phyloP scores from a whole-genome alignment of 2,888 invertebrate species.

The Amphiduros pacificus region DNA sequence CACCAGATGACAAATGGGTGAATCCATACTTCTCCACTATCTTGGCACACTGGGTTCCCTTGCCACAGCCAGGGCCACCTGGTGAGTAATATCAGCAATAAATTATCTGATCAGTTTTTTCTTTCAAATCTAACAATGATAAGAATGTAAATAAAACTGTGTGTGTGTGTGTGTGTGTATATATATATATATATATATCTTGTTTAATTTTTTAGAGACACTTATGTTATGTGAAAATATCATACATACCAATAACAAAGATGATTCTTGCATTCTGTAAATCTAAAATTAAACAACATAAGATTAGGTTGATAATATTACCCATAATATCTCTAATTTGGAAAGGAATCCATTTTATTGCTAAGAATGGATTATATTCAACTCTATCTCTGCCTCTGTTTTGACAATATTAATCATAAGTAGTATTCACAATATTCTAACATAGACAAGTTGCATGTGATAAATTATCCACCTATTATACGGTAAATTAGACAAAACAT shows the following conservation, averaged over 20 bases:
- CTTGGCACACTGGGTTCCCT: slow-evolving; percentile 92
- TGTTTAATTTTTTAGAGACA: neutral
- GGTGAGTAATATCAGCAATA: slow-evolving; percentile 11
- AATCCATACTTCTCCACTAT: slow-evolving; percentile 91
- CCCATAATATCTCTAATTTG: too few relatives aligned
- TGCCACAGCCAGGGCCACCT: slow-evolving; percentile 94
- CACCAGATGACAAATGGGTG: slow-evolving; percentile 84
- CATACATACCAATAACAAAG: slow-evolving; percentile 34
- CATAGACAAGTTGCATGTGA: too few relatives aligned
- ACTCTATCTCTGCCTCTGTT: too few relatives aligned
- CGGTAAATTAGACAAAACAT: neutral
- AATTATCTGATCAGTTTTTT: too few relatives aligned
- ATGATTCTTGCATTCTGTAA: slow-evolving; percentile 29
- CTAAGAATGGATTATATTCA: too few relatives aligned
- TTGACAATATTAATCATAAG: too few relatives aligned
- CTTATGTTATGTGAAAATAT: neutral
- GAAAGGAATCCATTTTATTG: too few relatives aligned
- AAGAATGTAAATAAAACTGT: neutral
- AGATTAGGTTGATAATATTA: too few relatives aligned
- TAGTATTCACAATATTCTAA: too few relatives aligned
- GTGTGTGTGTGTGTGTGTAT: neutral
- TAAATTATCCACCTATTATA: too few relatives aligned
- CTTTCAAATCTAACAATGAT: too few relatives aligned
- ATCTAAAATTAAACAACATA: slow-evolving; percentile 14
- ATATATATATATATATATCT: slow-evolving; percentile 3